A percentile compares a stretch with the other conserved stretches of the same genome.
Conservation (phyloP, 2,797 vertebrate genomes). For the Furcifer pardalis region DNA sequence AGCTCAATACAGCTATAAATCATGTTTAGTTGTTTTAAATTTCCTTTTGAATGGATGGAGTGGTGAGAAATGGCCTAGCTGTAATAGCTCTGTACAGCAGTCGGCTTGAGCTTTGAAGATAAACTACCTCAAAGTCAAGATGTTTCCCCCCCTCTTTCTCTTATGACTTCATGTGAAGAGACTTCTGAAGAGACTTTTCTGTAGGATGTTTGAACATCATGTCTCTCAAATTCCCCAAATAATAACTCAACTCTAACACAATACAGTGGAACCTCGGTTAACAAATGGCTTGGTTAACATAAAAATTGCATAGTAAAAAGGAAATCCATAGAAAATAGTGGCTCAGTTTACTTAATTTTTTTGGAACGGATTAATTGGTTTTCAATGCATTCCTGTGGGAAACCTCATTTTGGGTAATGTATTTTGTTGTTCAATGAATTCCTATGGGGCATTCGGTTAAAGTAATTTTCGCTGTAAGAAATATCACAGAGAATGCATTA, state of each 20-base stretch:
- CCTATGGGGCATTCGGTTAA: no score
- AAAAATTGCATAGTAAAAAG: no score
- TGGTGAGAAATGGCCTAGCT: constrained; percentile 36
- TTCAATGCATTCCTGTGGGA: no score
- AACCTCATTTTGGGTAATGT: no score
- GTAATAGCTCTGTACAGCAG: constrained; percentile 21
- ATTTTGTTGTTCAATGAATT: no score
- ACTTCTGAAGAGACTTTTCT: background rate
- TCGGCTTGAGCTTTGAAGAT: constrained; percentile 50
- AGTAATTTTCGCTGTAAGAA: no score
- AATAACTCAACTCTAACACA: background rate
- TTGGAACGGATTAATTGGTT: no score
- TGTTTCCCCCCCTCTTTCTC: constrained; percentile 31
- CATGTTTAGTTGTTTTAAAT: constrained; percentile 57
- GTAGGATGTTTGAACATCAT: constrained; percentile 6
- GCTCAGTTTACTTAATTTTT: no score
- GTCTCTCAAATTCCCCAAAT: background rate
- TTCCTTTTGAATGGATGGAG: constrained; percentile 12
- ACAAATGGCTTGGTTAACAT: no score
- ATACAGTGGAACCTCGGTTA: no score
- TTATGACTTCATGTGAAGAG: background rate
- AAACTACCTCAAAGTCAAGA: constrained; percentile 58
- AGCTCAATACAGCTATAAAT: constrained; percentile 48
- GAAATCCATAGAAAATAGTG: no score
- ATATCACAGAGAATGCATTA: no score